A percentile compares a stretch with the other conserved stretches of the same genome.
phyloP scores from a whole-genome alignment of 2,888 invertebrate genomes.

The Ochlodes sylvanus region DNA sequence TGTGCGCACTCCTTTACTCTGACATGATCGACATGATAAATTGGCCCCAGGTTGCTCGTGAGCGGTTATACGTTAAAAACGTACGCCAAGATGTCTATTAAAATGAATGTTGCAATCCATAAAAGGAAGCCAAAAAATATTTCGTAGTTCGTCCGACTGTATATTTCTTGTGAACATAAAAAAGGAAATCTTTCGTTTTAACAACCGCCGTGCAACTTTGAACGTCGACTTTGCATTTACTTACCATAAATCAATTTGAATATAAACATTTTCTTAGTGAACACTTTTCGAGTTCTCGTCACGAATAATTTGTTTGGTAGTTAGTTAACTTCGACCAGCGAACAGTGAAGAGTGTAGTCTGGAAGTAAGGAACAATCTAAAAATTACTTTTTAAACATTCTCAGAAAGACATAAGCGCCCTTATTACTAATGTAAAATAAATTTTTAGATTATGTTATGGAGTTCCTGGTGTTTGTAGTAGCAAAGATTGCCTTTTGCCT shows the following conservation, averaged over 20 bases:
- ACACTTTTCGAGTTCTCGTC: conserved; percentile 2
- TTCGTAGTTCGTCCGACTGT: not conserved
- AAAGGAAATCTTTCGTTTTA: conserved; percentile 13
- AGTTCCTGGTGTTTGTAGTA: too few species aligned
- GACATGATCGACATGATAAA: too few species aligned
- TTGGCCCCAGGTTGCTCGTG: too few species aligned
- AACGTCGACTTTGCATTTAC: conserved; percentile 25
- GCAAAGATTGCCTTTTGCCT: too few species aligned
- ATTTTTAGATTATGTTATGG: too few species aligned
- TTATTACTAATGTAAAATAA: too few species aligned
- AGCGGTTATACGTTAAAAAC: not conserved
- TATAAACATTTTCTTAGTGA: conserved; percentile 21
- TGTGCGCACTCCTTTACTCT: too few species aligned
- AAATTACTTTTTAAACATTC: too few species aligned
- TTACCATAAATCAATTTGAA: conserved; percentile 29
- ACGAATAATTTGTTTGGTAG: conserved; percentile 8
- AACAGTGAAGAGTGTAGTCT: not conserved
- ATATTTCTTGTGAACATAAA: conserved; percentile 6
- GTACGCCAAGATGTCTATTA: not conserved
- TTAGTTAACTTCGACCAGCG: not conserved
- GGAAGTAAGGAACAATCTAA: too few species aligned
- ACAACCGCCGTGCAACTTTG: conserved; percentile 24
- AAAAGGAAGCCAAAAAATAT: not conserved
- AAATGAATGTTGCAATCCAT: not conserved
- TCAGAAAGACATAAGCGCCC: too few species aligned